Evolutionary conservation across 2,888 invertebrate species (phyloP).

Genomic region (Caenorhabditis panamensis): DNA sequence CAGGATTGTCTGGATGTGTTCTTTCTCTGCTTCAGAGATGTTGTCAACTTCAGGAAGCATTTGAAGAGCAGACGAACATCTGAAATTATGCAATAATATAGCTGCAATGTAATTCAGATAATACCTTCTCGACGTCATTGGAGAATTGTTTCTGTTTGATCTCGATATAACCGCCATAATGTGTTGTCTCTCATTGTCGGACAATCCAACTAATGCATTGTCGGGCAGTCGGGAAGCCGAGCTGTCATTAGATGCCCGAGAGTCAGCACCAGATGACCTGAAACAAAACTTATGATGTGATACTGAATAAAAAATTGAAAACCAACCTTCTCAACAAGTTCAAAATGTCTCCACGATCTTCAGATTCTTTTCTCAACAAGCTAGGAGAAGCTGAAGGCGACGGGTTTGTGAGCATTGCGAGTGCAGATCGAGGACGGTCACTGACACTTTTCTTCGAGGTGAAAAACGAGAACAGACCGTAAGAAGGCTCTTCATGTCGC

Average conservation of each 20-base stretch:
- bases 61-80: slow-evolving; percentile 74
- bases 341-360: slow-evolving; percentile 63
- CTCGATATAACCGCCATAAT: slow-evolving; percentile 72
- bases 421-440: slow-evolving; percentile 65
- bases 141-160: slow-evolving; percentile 60
- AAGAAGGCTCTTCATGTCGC: slow-evolving; percentile 52
- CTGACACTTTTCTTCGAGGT: slow-evolving; percentile 51
- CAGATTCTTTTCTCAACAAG: slow-evolving; percentile 55
- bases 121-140: slow-evolving; percentile 73
- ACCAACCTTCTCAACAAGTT: slow-evolving; percentile 61
- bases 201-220: slow-evolving; percentile 74
- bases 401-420: slow-evolving; percentile 58
- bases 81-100: slow-evolving; percentile 52
- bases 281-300: slow-evolving; percentile 5
- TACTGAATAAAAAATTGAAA: background rate
- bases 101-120: no score
- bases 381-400: slow-evolving; percentile 44
- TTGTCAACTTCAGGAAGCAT: slow-evolving; percentile 71
- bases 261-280: slow-evolving; percentile 66
- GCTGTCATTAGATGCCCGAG: slow-evolving; percentile 61
- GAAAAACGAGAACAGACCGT: slow-evolving; percentile 69
- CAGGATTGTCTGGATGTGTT: slow-evolving; percentile 75
- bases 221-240: slow-evolving; percentile 69
- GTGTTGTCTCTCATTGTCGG: slow-evolving; percentile 74
- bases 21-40: slow-evolving; percentile 72